Evolutionary conservation across 2,113 vertebrate species (phyloP).

Genomic region (Colaptes auratus): DNA sequence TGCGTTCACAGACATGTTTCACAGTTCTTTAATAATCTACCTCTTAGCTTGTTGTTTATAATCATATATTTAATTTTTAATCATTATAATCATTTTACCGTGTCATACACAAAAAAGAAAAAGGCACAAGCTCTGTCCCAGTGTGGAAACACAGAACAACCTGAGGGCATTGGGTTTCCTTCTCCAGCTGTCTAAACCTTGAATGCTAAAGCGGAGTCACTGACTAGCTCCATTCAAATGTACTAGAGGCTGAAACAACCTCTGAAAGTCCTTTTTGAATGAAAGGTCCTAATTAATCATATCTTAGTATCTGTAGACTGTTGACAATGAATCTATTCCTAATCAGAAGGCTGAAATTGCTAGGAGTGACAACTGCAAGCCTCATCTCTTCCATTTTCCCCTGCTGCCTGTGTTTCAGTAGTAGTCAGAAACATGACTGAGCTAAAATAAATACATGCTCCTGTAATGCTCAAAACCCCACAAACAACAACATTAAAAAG

Average conservation of each 20-base stretch:
- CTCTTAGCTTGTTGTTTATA: background rate
- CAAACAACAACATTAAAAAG: background rate
- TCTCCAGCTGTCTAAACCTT: background rate
- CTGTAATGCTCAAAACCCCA: background rate
- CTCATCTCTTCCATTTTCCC: background rate
- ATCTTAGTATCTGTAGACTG: background rate
- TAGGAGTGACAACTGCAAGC: background rate
- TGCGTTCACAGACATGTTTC: background rate
- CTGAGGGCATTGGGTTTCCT: background rate
- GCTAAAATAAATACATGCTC: background rate
- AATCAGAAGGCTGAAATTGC: background rate
- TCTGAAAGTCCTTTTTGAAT: background rate
- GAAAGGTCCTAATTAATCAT: background rate
- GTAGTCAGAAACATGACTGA: background rate
- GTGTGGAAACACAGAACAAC: background rate
- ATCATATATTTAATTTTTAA: background rate
- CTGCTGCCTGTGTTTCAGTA: background rate
- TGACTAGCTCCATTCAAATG: background rate
- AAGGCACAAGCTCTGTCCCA: background rate
- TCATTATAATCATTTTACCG: background rate
- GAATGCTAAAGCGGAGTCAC: background rate
- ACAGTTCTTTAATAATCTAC: background rate
- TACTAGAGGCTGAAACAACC: background rate
- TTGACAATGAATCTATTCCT: background rate
- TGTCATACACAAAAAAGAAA: background rate